These are phyloP conservation scores for Cataglyphis albicans DNA, from an alignment of 2,888 invertebrate species.

Conservation along the genomic window DNA sequence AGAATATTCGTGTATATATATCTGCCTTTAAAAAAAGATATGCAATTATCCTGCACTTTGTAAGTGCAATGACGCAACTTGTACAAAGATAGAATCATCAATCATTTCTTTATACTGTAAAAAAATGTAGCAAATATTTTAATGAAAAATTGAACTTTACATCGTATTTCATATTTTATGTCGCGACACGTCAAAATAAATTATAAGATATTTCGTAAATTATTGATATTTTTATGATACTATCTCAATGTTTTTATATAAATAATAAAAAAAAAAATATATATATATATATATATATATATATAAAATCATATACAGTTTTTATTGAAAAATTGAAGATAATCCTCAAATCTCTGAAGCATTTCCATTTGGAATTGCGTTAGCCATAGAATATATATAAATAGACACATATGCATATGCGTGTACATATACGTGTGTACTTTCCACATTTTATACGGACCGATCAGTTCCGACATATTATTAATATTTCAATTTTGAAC, in stretches of 20 bases:
- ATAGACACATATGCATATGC: neutral
- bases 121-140: neutral
- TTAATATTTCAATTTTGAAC: constrained; percentile 16
- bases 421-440: neutral
- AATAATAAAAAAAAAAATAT: too few relatives aligned
- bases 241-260: neutral
- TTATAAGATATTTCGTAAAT: neutral
- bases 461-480: neutral
- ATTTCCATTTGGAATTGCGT: too few relatives aligned
- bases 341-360: too few relatives aligned
- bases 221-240: neutral
- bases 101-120: neutral
- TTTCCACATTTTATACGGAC: neutral
- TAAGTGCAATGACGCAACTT: neutral
- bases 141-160: neutral
- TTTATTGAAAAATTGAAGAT: too few relatives aligned
- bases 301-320: too few relatives aligned
- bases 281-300: too few relatives aligned
- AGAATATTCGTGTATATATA: neutral
- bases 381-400: neutral
- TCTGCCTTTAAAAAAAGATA: neutral
- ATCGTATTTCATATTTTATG: neutral
- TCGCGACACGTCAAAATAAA: neutral
- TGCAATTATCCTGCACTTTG: neutral
- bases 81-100: neutral